A percentile compares a stretch with the other conserved stretches of the same genome.
Conservation (phyloP, 2,113 vertebrate genomes). For the Anoplopoma fimbria region DNA sequence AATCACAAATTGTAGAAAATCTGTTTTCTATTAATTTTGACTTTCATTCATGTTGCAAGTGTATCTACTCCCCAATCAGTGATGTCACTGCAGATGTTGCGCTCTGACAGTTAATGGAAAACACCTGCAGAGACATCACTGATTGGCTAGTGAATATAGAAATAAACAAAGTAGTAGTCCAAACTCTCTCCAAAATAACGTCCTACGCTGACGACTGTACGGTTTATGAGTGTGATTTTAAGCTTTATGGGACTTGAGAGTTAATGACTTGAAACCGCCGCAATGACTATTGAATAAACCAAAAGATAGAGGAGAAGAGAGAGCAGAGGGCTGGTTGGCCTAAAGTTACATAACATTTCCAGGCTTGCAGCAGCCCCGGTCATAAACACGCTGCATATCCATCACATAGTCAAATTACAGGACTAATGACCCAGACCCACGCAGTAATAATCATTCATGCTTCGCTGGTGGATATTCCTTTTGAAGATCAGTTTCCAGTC, state of each 20-base stretch:
- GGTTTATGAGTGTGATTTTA: slow-evolving; percentile 11
- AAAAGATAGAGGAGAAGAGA: neutral
- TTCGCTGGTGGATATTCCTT: slow-evolving; percentile 48
- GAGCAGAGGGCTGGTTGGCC: neutral
- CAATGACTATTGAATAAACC: slow-evolving; percentile 29
- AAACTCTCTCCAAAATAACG: neutral
- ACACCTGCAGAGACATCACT: slow-evolving; percentile 15
- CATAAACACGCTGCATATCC: slow-evolving; percentile 55
- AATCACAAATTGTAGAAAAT: neutral
- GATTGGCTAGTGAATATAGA: neutral
- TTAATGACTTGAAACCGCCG: slow-evolving; percentile 24
- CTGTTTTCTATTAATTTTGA: neutral
- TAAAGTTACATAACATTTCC: slow-evolving; percentile 33
- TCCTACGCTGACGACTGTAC: neutral
- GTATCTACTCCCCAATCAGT: neutral
- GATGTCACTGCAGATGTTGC: slow-evolving; percentile 47
- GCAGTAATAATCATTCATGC: slow-evolving; percentile 39
- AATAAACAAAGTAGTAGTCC: neutral
- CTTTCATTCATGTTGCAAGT: neutral
- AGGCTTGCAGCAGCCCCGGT: slow-evolving; percentile 22
- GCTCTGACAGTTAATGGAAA: slow-evolving; percentile 1
- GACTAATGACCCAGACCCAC: slow-evolving; percentile 48
- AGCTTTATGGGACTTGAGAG: slow-evolving; percentile 18
- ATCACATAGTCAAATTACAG: slow-evolving; percentile 64
- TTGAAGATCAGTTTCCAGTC: slow-evolving; percentile 58